phyloP scores from a whole-genome alignment of 2,797 vertebrate species.

The Galagoides demidoff region DNA sequence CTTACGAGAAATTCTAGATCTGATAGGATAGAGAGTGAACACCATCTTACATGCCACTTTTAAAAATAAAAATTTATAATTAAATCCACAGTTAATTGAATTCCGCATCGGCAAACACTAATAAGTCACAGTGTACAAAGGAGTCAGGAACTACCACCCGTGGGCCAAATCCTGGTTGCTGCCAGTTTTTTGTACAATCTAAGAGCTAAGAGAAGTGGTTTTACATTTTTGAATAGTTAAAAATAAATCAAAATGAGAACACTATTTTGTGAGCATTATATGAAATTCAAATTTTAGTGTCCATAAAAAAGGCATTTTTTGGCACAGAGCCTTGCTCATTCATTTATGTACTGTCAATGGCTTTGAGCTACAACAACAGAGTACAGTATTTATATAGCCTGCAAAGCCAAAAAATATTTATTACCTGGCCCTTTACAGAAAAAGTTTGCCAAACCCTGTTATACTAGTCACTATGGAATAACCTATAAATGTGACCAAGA shows the following conservation, averaged over 20 bases:
- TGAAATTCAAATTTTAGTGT: slow-evolving; percentile 29
- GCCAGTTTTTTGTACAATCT: not conserved
- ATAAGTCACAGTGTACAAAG: not conserved
- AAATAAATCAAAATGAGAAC: slow-evolving; percentile 41
- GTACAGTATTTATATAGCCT: not conserved
- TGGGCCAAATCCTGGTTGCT: not conserved
- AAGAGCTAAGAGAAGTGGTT: not conserved
- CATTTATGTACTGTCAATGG: not conserved
- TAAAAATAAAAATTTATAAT: slow-evolving; percentile 49
- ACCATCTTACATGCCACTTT: not conserved
- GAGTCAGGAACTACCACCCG: not conserved
- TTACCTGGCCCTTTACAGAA: not conserved
- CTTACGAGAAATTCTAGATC: not conserved
- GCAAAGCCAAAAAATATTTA: slow-evolving; percentile 14
- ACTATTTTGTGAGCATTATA: not conserved
- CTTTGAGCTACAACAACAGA: not conserved
- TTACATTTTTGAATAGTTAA: slow-evolving; percentile 33
- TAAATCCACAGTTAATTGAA: slow-evolving; percentile 28
- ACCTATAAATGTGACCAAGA: not conserved
- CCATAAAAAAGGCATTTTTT: not conserved
- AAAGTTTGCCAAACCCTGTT: not conserved
- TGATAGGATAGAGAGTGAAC: not conserved
- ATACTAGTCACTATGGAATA: not conserved
- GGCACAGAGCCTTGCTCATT: not conserved
- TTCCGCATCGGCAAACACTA: slow-evolving; percentile 1